Base-by-base conservation (phyloP, 2,888 invertebrate genomes). In the Parochlus steinenii region DNA sequence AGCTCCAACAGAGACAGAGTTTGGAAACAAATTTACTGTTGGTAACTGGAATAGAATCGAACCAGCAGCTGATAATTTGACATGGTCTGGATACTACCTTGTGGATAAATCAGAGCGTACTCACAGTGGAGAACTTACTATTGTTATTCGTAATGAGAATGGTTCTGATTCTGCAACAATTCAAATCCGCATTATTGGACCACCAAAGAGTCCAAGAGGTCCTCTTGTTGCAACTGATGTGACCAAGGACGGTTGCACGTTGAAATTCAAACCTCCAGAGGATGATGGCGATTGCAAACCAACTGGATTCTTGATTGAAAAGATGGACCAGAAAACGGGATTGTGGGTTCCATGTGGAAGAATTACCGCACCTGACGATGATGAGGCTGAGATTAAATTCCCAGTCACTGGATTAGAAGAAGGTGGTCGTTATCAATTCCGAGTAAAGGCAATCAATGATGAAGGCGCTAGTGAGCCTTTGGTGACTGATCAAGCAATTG, bases 391-490 rank as follows among this genome's bases (percentile, higher is more conserved):
- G 48, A 78, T 81, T 43, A 78, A 81, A 44, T 69, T 90, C 18
- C 80, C 76, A 43, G 64, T 36, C 22, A 52, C 58, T 58, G 93
- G 92, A 26, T 66, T 98, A 10, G 89, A 90, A 58, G 87, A 92
- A 36, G 89, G 89, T 44, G 86, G 89, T 56, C 85, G 90, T 40
- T 98, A 98, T 62, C 85, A 93, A 55, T 99, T 99, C 74, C 73
- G 98, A 39, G 92, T 98, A 1, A 87, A 86, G 51, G 98, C 98
- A 6, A 73, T 89, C 7, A 97, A 97, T 57, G 89, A 90, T 50
- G 90, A 95, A 56, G 98, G 98, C 4, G 89, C 89, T 56, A 93
- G 93, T 0, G 95, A 95, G 48, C 92, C 95, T 5, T 61, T 98
- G 29, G 86, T 86, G 45, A 83, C 89, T 0, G 89, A 90, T 47